Percentiles rank a stretch among this genome's conserved stretches.
These are phyloP conservation scores for Gastrophryne carolinensis DNA, from an alignment of 2,797 vertebrate genomes.

Conservation along the genomic window DNA sequence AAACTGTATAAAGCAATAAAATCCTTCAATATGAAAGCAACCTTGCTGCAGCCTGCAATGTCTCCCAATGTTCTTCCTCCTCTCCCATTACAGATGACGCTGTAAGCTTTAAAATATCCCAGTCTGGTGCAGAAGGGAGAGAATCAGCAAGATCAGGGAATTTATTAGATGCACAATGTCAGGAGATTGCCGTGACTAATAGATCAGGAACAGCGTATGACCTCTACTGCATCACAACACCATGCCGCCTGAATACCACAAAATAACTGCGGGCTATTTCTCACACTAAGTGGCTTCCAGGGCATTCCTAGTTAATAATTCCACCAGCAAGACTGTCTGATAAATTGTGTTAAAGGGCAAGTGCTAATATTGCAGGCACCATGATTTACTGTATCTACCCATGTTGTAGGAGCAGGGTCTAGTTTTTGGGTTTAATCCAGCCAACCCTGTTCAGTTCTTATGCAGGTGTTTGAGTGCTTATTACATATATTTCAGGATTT, in stretches of 20 bases:
- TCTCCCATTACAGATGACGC: slow-evolving; percentile 2
- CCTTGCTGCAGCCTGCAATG: not conserved
- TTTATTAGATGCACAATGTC: slow-evolving; percentile 22
- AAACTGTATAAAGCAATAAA: not conserved
- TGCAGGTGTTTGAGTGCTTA: no score
- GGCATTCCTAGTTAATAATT: not conserved
- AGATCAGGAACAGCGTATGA: slow-evolving; percentile 1
- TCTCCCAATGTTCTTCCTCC: not conserved
- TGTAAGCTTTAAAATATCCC: not conserved
- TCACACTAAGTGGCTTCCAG: not conserved
- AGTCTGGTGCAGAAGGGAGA: not conserved
- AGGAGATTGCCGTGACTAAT: slow-evolving; percentile 11
- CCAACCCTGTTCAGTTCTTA: no score
- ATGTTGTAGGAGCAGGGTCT: no score
- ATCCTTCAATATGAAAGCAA: not conserved
- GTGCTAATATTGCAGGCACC: no score
- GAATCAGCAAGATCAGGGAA: slow-evolving; percentile 12
- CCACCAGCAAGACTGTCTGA: no score
- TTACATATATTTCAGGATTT: no score
- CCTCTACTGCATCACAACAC: not conserved
- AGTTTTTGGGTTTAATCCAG: no score
- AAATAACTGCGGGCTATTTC: not conserved
- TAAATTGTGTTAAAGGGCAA: no score
- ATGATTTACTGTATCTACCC: no score
- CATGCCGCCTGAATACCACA: not conserved